Percentiles rank a stretch among this genome's conserved stretches.
Conservation (phyloP, 2,888 invertebrate genomes). For the Ceramica pisi region DNA sequence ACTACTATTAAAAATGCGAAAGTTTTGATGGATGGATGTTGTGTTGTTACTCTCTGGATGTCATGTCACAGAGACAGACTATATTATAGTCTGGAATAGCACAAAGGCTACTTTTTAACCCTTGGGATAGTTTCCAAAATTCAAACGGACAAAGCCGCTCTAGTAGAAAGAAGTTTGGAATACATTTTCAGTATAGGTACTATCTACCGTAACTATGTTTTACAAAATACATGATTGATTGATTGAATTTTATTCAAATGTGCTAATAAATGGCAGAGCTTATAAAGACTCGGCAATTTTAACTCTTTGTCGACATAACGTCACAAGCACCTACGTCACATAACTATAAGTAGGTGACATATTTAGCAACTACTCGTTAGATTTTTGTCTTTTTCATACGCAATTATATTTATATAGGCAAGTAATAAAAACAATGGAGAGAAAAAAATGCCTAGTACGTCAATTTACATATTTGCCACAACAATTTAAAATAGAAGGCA, state of each 20-base stretch:
- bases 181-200: too few species aligned
- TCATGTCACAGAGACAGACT: too few species aligned
- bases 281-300: not conserved
- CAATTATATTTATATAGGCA: not conserved
- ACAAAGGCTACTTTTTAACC: too few species aligned
- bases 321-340: not conserved
- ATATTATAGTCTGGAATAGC: too few species aligned
- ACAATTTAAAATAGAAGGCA: conserved; percentile 2
- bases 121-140: too few species aligned
- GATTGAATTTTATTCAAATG: not conserved
- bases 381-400: conserved; percentile 1
- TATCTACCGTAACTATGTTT: too few species aligned
- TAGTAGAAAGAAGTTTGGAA: too few species aligned
- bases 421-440: not conserved
- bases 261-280: not conserved
- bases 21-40: too few species aligned
- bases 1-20: too few species aligned
- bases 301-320: not conserved
- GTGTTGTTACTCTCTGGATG: too few species aligned
- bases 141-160: too few species aligned
- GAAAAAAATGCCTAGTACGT: not conserved
- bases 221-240: too few species aligned
- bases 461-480: not conserved
- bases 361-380: conserved; percentile 29
- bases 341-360: not conserved